Percentiles rank a stretch among this genome's conserved stretches.
phyloP scores from a whole-genome alignment of 2,797 vertebrate species.

The Columba guinea region DNA sequence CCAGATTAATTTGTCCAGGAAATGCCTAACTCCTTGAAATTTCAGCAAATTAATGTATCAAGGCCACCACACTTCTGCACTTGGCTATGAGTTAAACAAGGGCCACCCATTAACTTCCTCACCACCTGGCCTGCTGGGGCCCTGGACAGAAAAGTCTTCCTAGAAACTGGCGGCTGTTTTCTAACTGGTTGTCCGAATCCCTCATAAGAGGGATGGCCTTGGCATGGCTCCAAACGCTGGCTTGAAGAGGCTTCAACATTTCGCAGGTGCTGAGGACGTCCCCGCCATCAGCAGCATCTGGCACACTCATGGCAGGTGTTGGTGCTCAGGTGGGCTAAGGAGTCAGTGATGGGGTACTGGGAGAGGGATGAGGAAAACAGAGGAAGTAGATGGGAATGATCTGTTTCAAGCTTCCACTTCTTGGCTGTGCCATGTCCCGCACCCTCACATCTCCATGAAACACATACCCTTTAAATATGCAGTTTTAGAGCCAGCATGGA shows the following conservation, averaged over 20 bases:
- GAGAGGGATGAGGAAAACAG: background rate
- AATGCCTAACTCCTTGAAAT: background rate
- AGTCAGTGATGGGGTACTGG: background rate
- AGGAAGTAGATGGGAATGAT: background rate
- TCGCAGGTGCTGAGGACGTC: background rate
- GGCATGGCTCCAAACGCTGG: accelerated
- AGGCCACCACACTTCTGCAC: background rate
- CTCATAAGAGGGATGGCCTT: background rate
- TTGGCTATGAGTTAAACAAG: background rate
- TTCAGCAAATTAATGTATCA: background rate
- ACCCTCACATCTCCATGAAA: background rate
- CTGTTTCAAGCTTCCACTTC: background rate
- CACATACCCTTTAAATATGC: accelerated
- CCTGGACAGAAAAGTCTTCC: background rate
- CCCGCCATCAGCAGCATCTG: accelerated
- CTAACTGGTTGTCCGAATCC: background rate
- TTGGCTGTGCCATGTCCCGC: accelerated
- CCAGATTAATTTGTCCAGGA: background rate
- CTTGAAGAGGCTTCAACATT: background rate
- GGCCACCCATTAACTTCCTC: background rate
- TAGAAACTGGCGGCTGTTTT: background rate
- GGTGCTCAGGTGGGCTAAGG: background rate
- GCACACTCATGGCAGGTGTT: background rate
- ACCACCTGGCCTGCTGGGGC: background rate
- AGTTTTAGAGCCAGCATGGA: background rate